Conservation (phyloP, 1,140 invertebrate species). For the Drosophila ercepeae region DNA sequence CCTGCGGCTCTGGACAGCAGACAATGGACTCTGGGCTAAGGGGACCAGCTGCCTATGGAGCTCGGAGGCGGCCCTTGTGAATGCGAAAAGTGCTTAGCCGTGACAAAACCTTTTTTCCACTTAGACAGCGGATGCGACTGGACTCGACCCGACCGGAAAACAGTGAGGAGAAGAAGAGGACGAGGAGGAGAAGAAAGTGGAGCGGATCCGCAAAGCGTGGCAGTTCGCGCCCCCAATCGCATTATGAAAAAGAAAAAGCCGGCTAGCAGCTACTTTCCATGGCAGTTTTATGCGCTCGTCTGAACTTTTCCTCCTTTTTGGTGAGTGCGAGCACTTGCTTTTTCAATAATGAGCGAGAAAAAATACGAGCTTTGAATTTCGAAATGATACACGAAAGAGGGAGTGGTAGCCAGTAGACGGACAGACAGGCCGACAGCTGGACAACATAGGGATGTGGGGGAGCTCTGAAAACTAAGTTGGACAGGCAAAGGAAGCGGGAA, state of each 20-base stretch:
- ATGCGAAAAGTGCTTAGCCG: conserved; percentile 72
- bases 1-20: conserved; percentile 30
- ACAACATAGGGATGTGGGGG: background rate
- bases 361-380: conserved; percentile 71
- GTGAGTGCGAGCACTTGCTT: conserved; percentile 27
- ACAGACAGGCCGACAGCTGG: conserved; percentile 12
- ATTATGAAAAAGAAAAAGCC: conserved; percentile 52
- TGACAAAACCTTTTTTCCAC: conserved; percentile 76
- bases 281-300: conserved; percentile 57
- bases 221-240: conserved; percentile 54
- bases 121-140: conserved; percentile 37
- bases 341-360: conserved; percentile 68
- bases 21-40: conserved; percentile 2
- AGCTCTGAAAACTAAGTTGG: conserved; percentile 50
- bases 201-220: conserved; percentile 29
- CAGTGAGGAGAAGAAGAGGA: background rate
- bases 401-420: background rate
- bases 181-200: background rate
- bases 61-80: conserved; percentile 49
- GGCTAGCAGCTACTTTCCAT: conserved; percentile 60
- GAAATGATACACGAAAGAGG: conserved; percentile 59
- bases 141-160: conserved; percentile 9
- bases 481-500: conserved; percentile 52
- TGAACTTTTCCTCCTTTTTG: conserved; percentile 31
- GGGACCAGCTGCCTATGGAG: conserved; percentile 31